Conservation (phyloP, 2,113 vertebrate genomes). For the Stegostoma tigrinum region DNA sequence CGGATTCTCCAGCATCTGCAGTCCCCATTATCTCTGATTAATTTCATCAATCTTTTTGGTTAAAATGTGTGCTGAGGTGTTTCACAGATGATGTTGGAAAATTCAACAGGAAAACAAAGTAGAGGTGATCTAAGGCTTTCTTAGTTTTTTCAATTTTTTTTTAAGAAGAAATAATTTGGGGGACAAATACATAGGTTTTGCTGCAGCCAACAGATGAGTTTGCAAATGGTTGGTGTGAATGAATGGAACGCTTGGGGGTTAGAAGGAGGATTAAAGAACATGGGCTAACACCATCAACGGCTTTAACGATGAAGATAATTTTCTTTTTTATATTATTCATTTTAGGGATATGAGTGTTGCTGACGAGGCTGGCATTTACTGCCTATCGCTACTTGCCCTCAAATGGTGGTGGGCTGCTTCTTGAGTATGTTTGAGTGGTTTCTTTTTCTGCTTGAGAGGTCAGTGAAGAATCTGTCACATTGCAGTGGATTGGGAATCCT, state of each 20-base stretch:
- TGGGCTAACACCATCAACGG: not conserved
- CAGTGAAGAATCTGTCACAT: not conserved
- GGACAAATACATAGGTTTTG: not conserved
- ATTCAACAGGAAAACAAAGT: not conserved
- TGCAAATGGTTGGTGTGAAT: not conserved
- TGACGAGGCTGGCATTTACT: not conserved
- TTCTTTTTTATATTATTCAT: not conserved
- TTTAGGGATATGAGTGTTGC: not conserved
- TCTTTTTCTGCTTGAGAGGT: not conserved
- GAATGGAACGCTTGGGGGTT: not conserved
- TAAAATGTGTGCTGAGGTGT: not conserved
- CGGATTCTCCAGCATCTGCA: too few relatives aligned
- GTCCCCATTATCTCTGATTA: too few relatives aligned
- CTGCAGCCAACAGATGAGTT: not conserved
- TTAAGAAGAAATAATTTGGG: not conserved
- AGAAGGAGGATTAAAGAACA: not conserved
- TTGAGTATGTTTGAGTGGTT: too few relatives aligned
- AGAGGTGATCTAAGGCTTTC: not conserved
- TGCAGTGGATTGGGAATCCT: not conserved
- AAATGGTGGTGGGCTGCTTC: too few relatives aligned
- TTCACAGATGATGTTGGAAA: not conserved
- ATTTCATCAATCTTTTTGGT: not conserved
- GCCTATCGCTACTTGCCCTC: too few relatives aligned
- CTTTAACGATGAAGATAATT: not conserved
- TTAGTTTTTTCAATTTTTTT: not conserved